A percentile compares a stretch with the other conserved stretches of the same genome.
These are phyloP conservation scores for Lithophane ornitopus DNA, from an alignment of 2,888 invertebrate genomes.

Conservation along the genomic window DNA sequence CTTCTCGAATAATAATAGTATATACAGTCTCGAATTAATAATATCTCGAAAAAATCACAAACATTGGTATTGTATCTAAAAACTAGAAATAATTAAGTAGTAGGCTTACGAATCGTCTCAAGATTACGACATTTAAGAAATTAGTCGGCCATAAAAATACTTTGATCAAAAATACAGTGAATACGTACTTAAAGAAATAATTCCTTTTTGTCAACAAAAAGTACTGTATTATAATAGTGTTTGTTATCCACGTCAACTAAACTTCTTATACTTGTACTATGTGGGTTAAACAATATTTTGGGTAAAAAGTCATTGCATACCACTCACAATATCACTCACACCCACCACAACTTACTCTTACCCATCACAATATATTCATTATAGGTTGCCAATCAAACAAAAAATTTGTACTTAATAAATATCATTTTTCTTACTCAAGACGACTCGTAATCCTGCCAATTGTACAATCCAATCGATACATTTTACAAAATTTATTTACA, in stretches of 20 bases:
- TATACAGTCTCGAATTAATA: slow-evolving; percentile 77
- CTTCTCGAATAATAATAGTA: slow-evolving; percentile 66
- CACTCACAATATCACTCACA: too few species aligned
- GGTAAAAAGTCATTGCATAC: not conserved
- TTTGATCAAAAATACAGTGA: not conserved
- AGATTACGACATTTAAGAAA: not conserved
- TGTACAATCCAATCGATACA: slow-evolving; percentile 43
- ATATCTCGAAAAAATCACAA: slow-evolving; percentile 68
- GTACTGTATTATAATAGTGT: not conserved
- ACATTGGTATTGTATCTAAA: slow-evolving; percentile 60
- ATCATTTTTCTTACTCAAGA: slow-evolving; percentile 7
- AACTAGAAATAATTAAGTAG: slow-evolving; percentile 45
- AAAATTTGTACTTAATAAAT: not conserved
- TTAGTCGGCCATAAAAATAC: not conserved
- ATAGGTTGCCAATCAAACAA: not conserved
- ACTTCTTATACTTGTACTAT: slow-evolving; percentile 20
- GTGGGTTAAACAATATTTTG: slow-evolving; percentile 13
- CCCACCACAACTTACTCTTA: too few species aligned
- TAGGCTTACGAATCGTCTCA: slow-evolving; percentile 37
- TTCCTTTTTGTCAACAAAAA: not conserved
- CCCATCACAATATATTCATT: not conserved
- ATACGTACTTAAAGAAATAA: too few species aligned
- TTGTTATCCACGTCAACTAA: not conserved
- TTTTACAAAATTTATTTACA: slow-evolving; percentile 67
- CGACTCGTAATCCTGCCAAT: slow-evolving; percentile 39